Percentiles rank a stretch among this genome's conserved stretches.
Evolutionary conservation across 92 coral and sea anemone genomes (phyloP).

Genomic region (Zoanthus solanderi): DNA sequence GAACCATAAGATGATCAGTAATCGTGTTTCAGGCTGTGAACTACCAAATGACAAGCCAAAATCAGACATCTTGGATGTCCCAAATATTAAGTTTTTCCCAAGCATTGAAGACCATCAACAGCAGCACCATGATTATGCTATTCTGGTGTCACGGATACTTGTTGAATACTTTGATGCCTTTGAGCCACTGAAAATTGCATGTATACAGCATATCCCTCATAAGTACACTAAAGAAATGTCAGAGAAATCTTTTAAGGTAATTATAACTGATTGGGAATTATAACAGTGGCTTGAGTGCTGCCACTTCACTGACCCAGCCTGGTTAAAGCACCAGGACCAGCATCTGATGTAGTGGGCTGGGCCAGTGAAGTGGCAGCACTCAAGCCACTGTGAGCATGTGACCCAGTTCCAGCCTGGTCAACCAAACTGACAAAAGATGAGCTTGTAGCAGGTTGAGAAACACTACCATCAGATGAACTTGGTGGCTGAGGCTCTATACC

Average conservation of each 20-base stretch:
- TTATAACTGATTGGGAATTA: too few relatives aligned
- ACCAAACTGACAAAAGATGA: slow-evolving; percentile 23
- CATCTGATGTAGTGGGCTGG: too few relatives aligned
- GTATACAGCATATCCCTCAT: slow-evolving; percentile 64
- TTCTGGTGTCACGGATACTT: slow-evolving; percentile 69
- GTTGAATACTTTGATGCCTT: slow-evolving; percentile 60
- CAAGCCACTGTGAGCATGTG: slow-evolving; percentile 43
- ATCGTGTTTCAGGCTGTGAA: slow-evolving; percentile 46
- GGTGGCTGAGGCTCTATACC: slow-evolving; percentile 47
- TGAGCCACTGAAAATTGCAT: slow-evolving; percentile 42
- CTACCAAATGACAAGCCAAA: slow-evolving; percentile 38
- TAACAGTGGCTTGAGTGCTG: slow-evolving; percentile 41
- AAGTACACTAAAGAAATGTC: slow-evolving; percentile 66
- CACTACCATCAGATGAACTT: slow-evolving; percentile 36
- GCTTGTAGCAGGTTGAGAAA: slow-evolving; percentile 25
- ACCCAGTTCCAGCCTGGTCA: slow-evolving; percentile 42
- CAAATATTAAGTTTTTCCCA: slow-evolving; percentile 67
- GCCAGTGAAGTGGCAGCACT: slow-evolving; percentile 42
- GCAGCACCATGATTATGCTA: slow-evolving; percentile 63
- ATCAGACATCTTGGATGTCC: slow-evolving; percentile 54
- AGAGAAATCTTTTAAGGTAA: slow-evolving; percentile 70
- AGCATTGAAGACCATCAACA: slow-evolving; percentile 47
- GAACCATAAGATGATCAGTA: slow-evolving; percentile 52
- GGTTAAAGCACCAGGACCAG: not conserved
- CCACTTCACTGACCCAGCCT: slow-evolving; percentile 29